Evolutionary conservation across 2,888 invertebrate species (phyloP), one percentile per base, ranked within the genome.

Genomic region (Drosophila tanythrix): DNA sequence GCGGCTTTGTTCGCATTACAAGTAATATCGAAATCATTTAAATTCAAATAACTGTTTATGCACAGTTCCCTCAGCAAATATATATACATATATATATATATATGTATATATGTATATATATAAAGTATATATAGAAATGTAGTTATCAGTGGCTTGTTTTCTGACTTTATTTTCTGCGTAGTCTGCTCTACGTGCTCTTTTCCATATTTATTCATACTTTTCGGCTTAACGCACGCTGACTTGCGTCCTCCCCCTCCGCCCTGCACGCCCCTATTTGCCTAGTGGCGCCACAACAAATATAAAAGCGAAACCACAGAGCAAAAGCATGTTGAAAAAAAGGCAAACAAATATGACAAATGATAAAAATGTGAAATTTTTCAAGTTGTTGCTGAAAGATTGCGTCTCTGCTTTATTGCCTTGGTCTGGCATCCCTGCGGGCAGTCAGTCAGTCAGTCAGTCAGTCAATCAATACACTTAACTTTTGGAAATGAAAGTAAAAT

Each of bases 151-250:
- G 76, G 64, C 77, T 69, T 79, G 66, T 76, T 82, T 70, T 46
- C 46, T 69, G 57, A 72, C 70, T 73, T 70, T 78, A 78, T 83
- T 88, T 87, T 88, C 88, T 85, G 31, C 21, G 21, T 56, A n/a
- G 27, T 56, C 27, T 43, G 74, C 48, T 59, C 68, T 81, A 88
- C 88, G 88, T 88, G 88, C 83, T 79, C 82, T 73, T 89, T 73
- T 57, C 43, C 36, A 89, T 82, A 81, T 83, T 87, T 80, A 82
- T 82, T 89, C 89, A 87, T 77, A 85, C 83, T 88, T 87, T 89
- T 74, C 75, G 88, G 85, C 85, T 83, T 89, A 85, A 61, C 57
- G 70, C 82, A 48, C 72, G 57, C 68, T 77, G 72, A 70, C 71
- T 79, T 66, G 64, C 10, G 1, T 3, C 31, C 10, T 2, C 51